phyloP scores from a whole-genome alignment of 2,888 invertebrate species.

The Aleiodes leptofemur region DNA sequence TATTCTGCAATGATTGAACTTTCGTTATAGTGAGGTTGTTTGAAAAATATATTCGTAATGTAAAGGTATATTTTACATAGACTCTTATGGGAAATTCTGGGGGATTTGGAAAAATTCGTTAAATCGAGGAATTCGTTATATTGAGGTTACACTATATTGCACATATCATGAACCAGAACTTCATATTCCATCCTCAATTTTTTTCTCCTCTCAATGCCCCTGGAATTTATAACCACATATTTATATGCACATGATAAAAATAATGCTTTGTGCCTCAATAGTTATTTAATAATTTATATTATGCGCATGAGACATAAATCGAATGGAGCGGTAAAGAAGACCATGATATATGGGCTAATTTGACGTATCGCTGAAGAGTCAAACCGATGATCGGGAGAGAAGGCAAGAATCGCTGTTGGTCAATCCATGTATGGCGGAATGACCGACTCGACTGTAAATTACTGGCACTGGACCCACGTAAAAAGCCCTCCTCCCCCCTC shows the following conservation, averaged over 20 bases:
- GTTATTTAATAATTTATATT: slow-evolving; percentile 75
- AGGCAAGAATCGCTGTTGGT: slow-evolving; percentile 33
- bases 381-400: slow-evolving; percentile 60
- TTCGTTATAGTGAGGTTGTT: too few relatives aligned
- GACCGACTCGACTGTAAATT: slow-evolving; percentile 74
- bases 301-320: slow-evolving; percentile 73
- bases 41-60: too few relatives aligned
- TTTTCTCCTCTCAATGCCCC: neutral
- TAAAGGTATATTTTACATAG: too few relatives aligned
- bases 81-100: too few relatives aligned
- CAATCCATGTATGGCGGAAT: slow-evolving; percentile 72
- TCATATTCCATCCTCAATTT: neutral
- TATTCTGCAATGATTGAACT: too few relatives aligned
- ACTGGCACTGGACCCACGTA: slow-evolving; percentile 69
- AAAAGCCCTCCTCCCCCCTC: slow-evolving; percentile 61
- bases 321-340: slow-evolving; percentile 68
- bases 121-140: too few relatives aligned
- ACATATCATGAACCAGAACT: too few relatives aligned
- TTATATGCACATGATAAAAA: neutral
- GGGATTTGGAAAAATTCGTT: too few relatives aligned
- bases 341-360: slow-evolving; percentile 74
- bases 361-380: slow-evolving; percentile 72
- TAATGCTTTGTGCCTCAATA: slow-evolving; percentile 37
- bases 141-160: too few relatives aligned
- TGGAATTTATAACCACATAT: neutral